Evolutionary conservation across 2,797 vertebrate genomes (phyloP).

Genomic region (Sparidentex hasta): DNA sequence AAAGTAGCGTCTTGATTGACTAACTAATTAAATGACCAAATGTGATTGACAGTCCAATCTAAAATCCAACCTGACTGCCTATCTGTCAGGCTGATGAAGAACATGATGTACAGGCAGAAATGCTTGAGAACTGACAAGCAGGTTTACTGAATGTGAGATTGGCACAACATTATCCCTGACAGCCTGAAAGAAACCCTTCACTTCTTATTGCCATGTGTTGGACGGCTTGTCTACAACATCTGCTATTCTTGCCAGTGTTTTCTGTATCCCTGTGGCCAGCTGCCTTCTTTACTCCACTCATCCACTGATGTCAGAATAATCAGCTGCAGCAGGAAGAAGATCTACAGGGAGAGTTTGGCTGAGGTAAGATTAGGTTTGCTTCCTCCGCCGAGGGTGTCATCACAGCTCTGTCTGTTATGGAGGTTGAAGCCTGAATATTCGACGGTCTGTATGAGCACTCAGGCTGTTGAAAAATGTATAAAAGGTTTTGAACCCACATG

Average conservation of each 20-base stretch:
- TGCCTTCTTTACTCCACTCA: conserved; percentile 36
- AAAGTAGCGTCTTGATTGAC: conserved; percentile 28
- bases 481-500: conserved; percentile 4
- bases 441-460: background rate
- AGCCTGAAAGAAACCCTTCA: conserved; percentile 19
- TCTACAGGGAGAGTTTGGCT: conserved; percentile 47
- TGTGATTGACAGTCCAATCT: conserved; percentile 31
- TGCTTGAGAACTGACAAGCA: conserved; percentile 23
- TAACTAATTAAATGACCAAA: conserved; percentile 20
- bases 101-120: conserved; percentile 3
- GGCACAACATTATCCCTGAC: background rate
- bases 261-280: conserved; percentile 30
- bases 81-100: conserved; percentile 20
- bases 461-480: conserved; percentile 16
- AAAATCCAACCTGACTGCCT: conserved; percentile 5
- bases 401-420: conserved; percentile 32
- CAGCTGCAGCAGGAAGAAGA: conserved; percentile 27
- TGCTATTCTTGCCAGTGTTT: conserved; percentile 24
- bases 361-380: conserved; percentile 43
- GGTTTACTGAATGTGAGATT: conserved; percentile 30
- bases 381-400: conserved; percentile 17
- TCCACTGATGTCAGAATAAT: conserved; percentile 49
- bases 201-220: conserved; percentile 29
- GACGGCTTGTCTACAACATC: conserved; percentile 31
- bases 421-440: conserved; percentile 29